phyloP scores from a whole-genome alignment of 2,888 invertebrate species.

The Cosmopolites sordidus region DNA sequence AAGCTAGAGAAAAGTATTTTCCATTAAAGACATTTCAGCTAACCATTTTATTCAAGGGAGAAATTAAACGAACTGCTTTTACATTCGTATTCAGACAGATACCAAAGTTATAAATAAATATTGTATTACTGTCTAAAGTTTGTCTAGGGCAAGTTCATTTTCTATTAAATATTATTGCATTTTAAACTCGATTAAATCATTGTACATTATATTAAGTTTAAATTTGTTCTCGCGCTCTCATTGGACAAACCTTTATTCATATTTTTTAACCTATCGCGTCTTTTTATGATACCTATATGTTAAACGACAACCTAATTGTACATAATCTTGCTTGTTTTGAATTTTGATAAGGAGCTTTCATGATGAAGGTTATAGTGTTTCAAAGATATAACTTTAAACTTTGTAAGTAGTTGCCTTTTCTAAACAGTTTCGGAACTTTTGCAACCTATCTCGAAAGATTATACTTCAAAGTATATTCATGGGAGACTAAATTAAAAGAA shows the following conservation, averaged over 20 bases:
- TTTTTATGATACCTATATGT: too few relatives aligned
- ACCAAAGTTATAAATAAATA: background rate
- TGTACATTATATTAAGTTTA: background rate
- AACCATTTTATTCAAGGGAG: background rate
- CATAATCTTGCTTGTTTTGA: conserved; percentile 9
- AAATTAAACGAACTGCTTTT: background rate
- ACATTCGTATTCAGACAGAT: background rate
- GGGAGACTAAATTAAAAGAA: too few relatives aligned
- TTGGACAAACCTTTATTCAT: too few relatives aligned
- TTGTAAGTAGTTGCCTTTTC: conserved; percentile 10
- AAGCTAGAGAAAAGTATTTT: background rate
- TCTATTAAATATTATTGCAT: background rate
- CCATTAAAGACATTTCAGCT: background rate
- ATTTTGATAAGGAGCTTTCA: conserved; percentile 11
- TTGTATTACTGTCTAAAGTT: background rate
- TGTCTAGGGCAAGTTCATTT: background rate
- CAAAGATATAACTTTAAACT: conserved; percentile 10
- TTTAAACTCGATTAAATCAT: background rate
- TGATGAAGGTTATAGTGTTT: conserved; percentile 7
- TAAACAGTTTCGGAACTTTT: background rate
- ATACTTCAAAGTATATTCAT: background rate
- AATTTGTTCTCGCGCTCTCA: too few relatives aligned
- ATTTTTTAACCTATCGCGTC: too few relatives aligned
- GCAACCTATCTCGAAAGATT: background rate
- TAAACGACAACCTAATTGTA: conserved; percentile 5